Base-by-base conservation (phyloP, 2,888 invertebrate genomes). In the Phragmatobia fuliginosa region DNA sequence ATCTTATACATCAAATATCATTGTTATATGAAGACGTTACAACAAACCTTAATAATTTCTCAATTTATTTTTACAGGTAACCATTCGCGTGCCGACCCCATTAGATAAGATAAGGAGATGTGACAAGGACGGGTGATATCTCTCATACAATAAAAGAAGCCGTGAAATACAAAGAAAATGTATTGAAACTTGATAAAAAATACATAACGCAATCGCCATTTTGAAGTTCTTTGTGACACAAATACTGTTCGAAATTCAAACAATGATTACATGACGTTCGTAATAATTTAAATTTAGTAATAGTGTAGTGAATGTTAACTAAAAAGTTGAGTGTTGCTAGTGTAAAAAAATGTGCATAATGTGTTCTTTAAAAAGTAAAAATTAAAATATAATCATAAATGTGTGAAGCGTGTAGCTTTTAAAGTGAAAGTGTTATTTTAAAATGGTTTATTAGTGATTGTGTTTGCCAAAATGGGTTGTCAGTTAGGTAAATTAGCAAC, bases 401-500 rank as follows among this genome's bases (percentile, higher is more conserved):
- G 65, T 61, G 70, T 71, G 38, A 68, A 52, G 65, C 32, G 28
- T 71, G 68, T 65, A 62, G 65, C 31, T 33, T 62, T 77, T 59
- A 28, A 41, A 66, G 72, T 74, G 71, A 38, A 71, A 68, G 71
- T 75, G 32, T 61, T 52, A 31, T 60, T 45, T 33, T 61, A 75
- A 74, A 73, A 81, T 83, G 79, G 75, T 80, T 69, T 72, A n/a
- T 66, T 75, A 82, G 81, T 76, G 73, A 68, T 45, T 66, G 77
- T 73, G 72, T 18, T 56, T 64, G 49, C 49, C 28, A 84, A 84
- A 77, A 97, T 97, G 97, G 97, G 97, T 88, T 97, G 97, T 92
- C 97, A 97, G 94, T 94, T 97, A 85, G 97, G 97, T 68, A 97
- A 97, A 90, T 92, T 97, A 87, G 97, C 97, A 72, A 93, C 96